Percentiles rank a stretch among this genome's conserved stretches.
These are phyloP conservation scores for Alviniconcha marisindica DNA, from an alignment of 1,140 invertebrate genomes.

Conservation along the genomic window DNA sequence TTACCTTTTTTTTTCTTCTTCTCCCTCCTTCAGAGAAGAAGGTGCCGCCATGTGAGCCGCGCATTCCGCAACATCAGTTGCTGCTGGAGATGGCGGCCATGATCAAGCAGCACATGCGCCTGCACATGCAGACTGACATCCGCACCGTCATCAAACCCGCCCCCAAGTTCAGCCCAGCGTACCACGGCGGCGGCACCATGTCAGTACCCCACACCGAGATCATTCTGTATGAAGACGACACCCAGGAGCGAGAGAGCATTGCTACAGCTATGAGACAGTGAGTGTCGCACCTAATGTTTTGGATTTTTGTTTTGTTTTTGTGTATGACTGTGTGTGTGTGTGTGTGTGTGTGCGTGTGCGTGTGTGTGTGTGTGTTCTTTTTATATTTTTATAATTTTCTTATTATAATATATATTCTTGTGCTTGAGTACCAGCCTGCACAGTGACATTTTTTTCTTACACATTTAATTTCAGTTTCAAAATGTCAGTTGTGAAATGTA, in stretches of 20 bases:
- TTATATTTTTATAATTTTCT: neutral
- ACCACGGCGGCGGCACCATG: slow-evolving; percentile 40
- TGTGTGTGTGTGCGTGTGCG: neutral
- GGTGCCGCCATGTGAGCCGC: slow-evolving; percentile 39
- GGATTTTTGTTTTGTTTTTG: neutral
- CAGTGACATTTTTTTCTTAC: too few species aligned
- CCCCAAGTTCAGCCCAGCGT: slow-evolving; percentile 65
- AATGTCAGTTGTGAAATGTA: too few species aligned
- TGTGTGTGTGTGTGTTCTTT: too few species aligned
- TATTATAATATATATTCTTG: neutral
- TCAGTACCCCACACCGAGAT: slow-evolving; percentile 70
- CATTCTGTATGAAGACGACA: slow-evolving; percentile 70
- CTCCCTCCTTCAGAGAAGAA: slow-evolving; percentile 15
- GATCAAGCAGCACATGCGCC: slow-evolving; percentile 70
- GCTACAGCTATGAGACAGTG: slow-evolving; percentile 53
- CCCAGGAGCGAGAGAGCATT: slow-evolving; percentile 49
- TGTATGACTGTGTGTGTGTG: neutral
- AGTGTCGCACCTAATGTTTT: slow-evolving; percentile 37
- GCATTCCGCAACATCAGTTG: slow-evolving; percentile 72
- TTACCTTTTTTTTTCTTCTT: neutral
- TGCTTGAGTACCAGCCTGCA: too few species aligned
- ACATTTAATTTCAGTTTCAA: too few species aligned
- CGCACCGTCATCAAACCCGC: slow-evolving; percentile 69
- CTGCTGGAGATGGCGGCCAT: slow-evolving; percentile 73
- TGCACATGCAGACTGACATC: slow-evolving; percentile 68